Evolutionary conservation across 2,888 invertebrate genomes (phyloP).

Genomic region (Epistrophe grossulariae): DNA sequence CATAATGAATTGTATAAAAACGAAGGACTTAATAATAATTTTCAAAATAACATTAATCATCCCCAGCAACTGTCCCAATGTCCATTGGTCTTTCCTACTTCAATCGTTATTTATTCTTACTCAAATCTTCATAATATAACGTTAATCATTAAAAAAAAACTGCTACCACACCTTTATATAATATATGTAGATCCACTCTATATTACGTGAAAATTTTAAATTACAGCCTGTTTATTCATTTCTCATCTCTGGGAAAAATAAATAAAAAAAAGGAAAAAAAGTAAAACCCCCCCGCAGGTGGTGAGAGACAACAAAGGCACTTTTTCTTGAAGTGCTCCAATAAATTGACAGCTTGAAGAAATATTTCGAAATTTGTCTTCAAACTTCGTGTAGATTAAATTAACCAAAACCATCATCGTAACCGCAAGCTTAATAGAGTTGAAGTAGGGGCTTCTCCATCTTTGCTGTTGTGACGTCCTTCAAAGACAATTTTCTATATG

Average conservation of each 20-base stretch:
- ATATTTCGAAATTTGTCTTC: constrained; percentile 30
- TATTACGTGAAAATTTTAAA: constrained; percentile 6
- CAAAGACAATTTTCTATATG: background rate
- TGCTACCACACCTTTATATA: background rate
- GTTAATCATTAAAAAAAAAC: background rate
- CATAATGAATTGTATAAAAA: too few relatives aligned
- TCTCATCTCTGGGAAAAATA: constrained; percentile 4
- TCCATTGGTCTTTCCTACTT: background rate
- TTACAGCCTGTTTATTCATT: constrained; percentile 6
- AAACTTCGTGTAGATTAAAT: constrained; percentile 49
- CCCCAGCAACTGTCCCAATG: background rate
- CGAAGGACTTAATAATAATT: too few relatives aligned
- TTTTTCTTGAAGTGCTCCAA: constrained; percentile 12
- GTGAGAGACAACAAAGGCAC: constrained; percentile 7
- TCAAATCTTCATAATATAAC: background rate
- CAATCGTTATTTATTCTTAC: background rate
- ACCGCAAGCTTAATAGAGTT: constrained; percentile 24
- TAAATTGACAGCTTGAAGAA: constrained; percentile 55
- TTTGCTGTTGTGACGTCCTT: constrained; percentile 21
- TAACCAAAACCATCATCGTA: constrained; percentile 47
- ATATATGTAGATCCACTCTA: background rate
- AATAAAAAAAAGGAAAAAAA: background rate
- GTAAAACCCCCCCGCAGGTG: constrained; percentile 3
- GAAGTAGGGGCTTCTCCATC: background rate
- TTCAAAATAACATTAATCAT: constrained; percentile 15